Base-by-base conservation (phyloP, 2,888 invertebrate species). In the Lycaena phlaeas region DNA sequence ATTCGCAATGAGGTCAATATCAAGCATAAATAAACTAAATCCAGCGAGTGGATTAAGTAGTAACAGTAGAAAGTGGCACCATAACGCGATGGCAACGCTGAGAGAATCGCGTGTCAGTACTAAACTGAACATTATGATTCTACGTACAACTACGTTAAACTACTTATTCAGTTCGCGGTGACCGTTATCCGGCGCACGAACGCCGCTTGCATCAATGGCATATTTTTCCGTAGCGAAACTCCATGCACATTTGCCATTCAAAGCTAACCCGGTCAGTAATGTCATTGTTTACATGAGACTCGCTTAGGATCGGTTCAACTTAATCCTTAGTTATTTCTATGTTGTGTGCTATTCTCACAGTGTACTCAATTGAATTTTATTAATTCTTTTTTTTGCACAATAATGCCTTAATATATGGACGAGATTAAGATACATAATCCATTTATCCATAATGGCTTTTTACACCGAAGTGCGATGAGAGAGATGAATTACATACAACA, bases 171-270 rank as follows among this genome's bases (percentile, higher is more conserved):
- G 79, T 68, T 65, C 62, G 69, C 61, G 62, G 64, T 65, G 72
- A 78, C 82, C 84, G 82, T 82, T 82, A 84, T 63, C 65, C 68
- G 67, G 54, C 64, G 69, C 81, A 82, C 78, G 81, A 79, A 81
- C 77, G 68, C 68, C 53, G 68, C 64, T 48, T 77, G 79, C 79
- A 76, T 79, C 79, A 79, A 79, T 81, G 81, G 72, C 78, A 79
- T 73, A 81, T 81, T 82, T 84, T 81, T 79, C 72, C 72, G 63
- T 61, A 58, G 76, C 74, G 74, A 78, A 79, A 81, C 76, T 76
- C 65, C 59, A 68, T 68, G 59, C 70, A 75, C 75, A 77, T 78
- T 81, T 78, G 70, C 77, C 76, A 81, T 81, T 79, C 74, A 78
- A 72, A 71, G 77, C 64, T 82, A 78, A 84, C 84, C 81, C 76